These are phyloP conservation scores for Orthosia gracilis DNA, from an alignment of 2,888 invertebrate species.

Conservation along the genomic window DNA sequence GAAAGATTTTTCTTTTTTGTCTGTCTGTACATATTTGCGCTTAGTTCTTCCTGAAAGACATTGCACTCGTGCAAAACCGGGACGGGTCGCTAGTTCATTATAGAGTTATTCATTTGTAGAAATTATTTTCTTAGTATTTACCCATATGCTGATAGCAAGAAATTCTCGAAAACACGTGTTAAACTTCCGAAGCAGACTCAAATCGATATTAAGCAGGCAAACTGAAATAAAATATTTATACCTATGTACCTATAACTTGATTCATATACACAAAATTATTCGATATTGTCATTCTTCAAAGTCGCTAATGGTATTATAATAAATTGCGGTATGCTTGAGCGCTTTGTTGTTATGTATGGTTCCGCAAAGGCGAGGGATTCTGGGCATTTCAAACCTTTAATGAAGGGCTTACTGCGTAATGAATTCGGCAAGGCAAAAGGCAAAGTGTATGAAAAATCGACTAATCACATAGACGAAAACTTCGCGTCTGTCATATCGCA, in stretches of 20 bases:
- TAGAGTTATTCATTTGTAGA: background rate
- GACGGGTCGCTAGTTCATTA: too few species aligned
- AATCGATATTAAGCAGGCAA: conserved; percentile 30
- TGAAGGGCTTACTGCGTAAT: background rate
- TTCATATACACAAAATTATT: background rate
- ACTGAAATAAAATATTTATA: conserved; percentile 10
- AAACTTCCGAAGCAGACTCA: background rate
- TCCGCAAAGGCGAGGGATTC: background rate
- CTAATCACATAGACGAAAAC: too few species aligned
- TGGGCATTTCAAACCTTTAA: background rate
- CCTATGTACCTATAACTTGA: background rate
- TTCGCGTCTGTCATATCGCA: too few species aligned
- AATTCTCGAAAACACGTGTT: background rate
- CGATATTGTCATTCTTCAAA: conserved; percentile 21
- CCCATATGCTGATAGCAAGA: background rate
- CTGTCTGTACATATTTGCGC: too few species aligned
- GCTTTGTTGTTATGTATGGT: background rate
- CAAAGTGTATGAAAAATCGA: too few species aligned
- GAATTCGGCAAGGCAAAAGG: too few species aligned
- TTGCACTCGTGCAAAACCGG: too few species aligned
- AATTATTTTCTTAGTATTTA: background rate
- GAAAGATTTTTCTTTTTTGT: too few species aligned
- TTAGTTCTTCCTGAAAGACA: too few species aligned
- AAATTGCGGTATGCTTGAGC: conserved; percentile 4
- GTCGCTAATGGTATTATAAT: conserved; percentile 5